A percentile compares a stretch with the other conserved stretches of the same genome.
phyloP scores from a whole-genome alignment of 2,797 vertebrate genomes.

The Sphenopsis melanotis region DNA sequence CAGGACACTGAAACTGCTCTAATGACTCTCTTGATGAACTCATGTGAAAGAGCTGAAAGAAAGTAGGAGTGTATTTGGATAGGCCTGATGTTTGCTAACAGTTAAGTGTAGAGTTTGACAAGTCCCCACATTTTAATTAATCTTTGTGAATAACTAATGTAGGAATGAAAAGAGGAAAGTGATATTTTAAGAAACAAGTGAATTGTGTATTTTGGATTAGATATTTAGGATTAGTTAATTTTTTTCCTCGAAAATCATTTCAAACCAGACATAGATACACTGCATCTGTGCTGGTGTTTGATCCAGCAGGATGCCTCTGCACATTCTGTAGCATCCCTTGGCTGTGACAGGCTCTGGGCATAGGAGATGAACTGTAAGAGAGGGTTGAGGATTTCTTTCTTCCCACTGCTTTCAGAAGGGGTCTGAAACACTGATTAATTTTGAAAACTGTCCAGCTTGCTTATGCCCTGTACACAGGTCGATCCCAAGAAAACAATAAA shows the following conservation, averaged over 20 bases:
- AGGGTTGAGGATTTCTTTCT: not conserved
- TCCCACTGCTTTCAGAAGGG: not conserved
- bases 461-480: not conserved
- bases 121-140: not conserved
- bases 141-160: not conserved
- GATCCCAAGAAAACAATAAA: not conserved
- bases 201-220: not conserved
- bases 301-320: not conserved
- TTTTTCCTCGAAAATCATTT: not conserved
- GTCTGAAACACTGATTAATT: not conserved
- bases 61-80: not conserved
- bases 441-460: not conserved
- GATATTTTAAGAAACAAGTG: not conserved
- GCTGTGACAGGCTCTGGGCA: not conserved
- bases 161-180: not conserved
- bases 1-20: not conserved
- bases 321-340: not conserved
- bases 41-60: not conserved
- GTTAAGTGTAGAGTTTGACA: not conserved
- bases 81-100: not conserved
- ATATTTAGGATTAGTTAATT: not conserved
- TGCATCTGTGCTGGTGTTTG: not conserved
- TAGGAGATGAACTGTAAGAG: accelerated
- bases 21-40: not conserved
- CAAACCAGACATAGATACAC: not conserved